Conservation (phyloP, 2,113 vertebrate genomes). For the Actenoides hombroni region DNA sequence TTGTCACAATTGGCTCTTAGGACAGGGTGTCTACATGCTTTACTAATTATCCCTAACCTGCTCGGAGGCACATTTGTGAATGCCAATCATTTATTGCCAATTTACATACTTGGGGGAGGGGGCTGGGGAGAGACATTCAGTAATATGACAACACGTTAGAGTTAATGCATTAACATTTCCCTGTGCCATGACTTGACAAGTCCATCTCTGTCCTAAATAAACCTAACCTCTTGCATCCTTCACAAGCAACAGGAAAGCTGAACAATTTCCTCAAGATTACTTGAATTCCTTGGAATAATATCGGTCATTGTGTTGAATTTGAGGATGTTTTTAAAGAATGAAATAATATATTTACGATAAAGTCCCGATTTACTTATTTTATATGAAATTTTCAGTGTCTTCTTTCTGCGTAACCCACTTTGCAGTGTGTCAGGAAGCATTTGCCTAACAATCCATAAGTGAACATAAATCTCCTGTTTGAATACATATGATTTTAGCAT, state of each 20-base stretch:
- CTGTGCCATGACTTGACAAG: constrained; percentile 11
- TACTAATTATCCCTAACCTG: constrained; percentile 74
- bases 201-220: constrained; percentile 64
- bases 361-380: constrained; percentile 1
- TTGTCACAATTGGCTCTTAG: constrained; percentile 68
- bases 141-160: constrained; percentile 29
- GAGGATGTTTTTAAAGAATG: background rate
- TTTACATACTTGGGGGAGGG: constrained; percentile 54
- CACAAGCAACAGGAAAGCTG: constrained; percentile 31
- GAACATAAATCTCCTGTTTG: background rate
- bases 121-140: background rate
- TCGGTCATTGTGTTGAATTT: background rate
- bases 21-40: constrained; percentile 65
- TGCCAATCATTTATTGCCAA: constrained; percentile 70
- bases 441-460: constrained; percentile 9
- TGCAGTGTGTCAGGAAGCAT: background rate
- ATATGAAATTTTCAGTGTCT: constrained; percentile 3
- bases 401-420: constrained; percentile 10
- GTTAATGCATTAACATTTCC: constrained; percentile 43
- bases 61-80: constrained; percentile 69
- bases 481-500: constrained; percentile 9
- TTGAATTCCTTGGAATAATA: constrained; percentile 16
- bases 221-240: constrained; percentile 44
- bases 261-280: constrained; percentile 34
- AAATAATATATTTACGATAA: constrained; percentile 4